Conservation (phyloP, 2,888 invertebrate species). For the Agrotis exclamationis region DNA sequence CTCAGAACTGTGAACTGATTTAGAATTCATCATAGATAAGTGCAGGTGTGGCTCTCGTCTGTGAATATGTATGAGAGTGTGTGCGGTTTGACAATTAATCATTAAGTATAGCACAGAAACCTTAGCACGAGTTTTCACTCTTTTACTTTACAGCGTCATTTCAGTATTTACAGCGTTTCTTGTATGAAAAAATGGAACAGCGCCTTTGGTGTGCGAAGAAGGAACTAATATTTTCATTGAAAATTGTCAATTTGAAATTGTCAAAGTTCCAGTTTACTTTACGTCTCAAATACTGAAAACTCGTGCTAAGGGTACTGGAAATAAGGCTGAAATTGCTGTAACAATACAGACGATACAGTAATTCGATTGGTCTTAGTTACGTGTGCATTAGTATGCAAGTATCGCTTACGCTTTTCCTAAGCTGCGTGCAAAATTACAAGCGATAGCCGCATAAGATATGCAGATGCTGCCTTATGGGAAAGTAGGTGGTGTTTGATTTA, state of each 20-base stretch:
- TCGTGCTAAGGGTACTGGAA: too few species aligned
- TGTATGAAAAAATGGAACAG: too few species aligned
- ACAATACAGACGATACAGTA: conserved; percentile 28
- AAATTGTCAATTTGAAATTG: too few species aligned
- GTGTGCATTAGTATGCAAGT: conserved; percentile 34
- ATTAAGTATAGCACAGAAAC: conserved; percentile 29
- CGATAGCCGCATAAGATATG: conserved; percentile 45
- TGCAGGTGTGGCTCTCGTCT: conserved; percentile 38
- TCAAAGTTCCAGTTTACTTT: too few species aligned
- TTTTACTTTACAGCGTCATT: too few species aligned
- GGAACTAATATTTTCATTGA: too few species aligned
- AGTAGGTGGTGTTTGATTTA: conserved; percentile 40
- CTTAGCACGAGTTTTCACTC: too few species aligned
- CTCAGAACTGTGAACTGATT: conserved; percentile 58
- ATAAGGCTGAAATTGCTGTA: conserved; percentile 22
- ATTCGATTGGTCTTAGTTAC: conserved; percentile 14
- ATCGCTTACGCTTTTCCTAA: conserved; percentile 39
- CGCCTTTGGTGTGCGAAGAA: too few species aligned
- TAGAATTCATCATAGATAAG: conserved; percentile 56
- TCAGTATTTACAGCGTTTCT: too few species aligned
- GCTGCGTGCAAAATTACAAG: conserved; percentile 39
- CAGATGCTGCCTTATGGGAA: conserved; percentile 24
- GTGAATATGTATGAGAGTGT: conserved; percentile 40
- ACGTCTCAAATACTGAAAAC: too few species aligned
- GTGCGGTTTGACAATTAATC: conserved; percentile 55